Base-by-base conservation (phyloP, 1,140 invertebrate species). In the Homarus americanus region DNA sequence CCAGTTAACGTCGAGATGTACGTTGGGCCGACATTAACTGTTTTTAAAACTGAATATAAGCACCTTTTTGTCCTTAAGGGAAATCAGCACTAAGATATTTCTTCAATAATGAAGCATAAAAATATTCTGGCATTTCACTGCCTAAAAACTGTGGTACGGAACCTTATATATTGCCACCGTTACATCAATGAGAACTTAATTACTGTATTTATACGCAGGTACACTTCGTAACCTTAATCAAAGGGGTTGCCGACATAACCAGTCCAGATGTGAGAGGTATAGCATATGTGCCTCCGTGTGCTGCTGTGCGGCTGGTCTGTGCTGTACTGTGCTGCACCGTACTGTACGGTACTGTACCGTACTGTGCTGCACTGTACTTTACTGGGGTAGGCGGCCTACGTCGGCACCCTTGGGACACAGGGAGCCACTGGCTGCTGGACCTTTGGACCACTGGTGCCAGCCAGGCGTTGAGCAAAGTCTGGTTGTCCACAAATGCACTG, bases 101-200 rank as follows among this genome's bases (percentile, higher is more conserved):
- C 83, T 75, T 75, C 24, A 75, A 73, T 84, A 90, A 84, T 83
- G 36, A 90, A 87, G 84, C 84, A 87, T 87, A 78, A 87, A 84
- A 87, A 90, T 90, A 90, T 82, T 90, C 78, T 90, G 88, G 88
- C 88, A 90, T 58, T 28, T 90, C 41, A 82, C 73, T 88, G 86
- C 86, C 79, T 90, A 90, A 82, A n/a, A 90, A 90, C 88, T 90
- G 80, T 90, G 88, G 88, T 90, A 90, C 88, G 88, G 88, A 90
- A 90, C 88, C 88, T 90, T 84, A 58, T 76, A 90, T 90, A 90
- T 90, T 90, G 88, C 88, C 88, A 90, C 88, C 84, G 88, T 90
- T 90, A 83, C 82, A 90, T 90, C 72, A 90, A 83, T 90, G 72
- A 90, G 82, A 90, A 90, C 80, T 83, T 90, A 90, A 90, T 90